Base-by-base conservation (phyloP, 2,797 vertebrate species). In the Mormyrus proboscirostris region DNA sequence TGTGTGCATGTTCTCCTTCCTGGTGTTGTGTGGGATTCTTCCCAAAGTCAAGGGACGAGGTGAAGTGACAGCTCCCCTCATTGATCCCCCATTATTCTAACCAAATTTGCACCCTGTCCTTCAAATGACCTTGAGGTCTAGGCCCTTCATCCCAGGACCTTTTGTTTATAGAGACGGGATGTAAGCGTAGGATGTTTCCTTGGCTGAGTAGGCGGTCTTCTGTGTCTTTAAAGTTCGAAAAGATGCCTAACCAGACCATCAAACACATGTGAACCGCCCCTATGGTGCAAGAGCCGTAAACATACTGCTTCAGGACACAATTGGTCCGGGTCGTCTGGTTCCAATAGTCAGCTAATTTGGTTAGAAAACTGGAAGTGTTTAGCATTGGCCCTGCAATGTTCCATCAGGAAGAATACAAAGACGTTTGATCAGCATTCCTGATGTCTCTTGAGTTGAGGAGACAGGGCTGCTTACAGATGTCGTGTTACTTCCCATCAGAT, bases 401-500 rank as follows among this genome's bases (percentile, higher is more conserved):
- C 14, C 2, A 44, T n/a, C 38, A 44, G 16, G 16, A 44, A n/a
- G 73, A 79, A 79, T 44, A 44, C 47, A 29, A 22, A 50, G 22
- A 50, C 12, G 82, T 82, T 82, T 83, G 19, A 22, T 33, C 10
- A 53, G 83, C 83, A 85, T 29, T 85, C 47, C 47, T 85, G 83
- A 49, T 51, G 7, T 85, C 50, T 51, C 50, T 85, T 25, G n/a
- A 47, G 59, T 57, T 44, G 33, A 41, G 88, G 2, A 69, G 38
- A 22, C 8, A 51, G 73, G 59, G 33, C 84, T n/a, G 76, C 53
- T 76, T 88, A 57, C 51, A 88, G 65, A 41, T 90, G 49, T 88
- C 41, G 87, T 55, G 69, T 87, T 29, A 90, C 90, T 65, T 92
- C 7, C 5, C 89, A 22, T 59, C 85, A 97, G 96, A 96, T 94